Conservation (phyloP, 37 sponge, comb jelly and placozoan genomes). For the Diacarnus erythraeanus region DNA sequence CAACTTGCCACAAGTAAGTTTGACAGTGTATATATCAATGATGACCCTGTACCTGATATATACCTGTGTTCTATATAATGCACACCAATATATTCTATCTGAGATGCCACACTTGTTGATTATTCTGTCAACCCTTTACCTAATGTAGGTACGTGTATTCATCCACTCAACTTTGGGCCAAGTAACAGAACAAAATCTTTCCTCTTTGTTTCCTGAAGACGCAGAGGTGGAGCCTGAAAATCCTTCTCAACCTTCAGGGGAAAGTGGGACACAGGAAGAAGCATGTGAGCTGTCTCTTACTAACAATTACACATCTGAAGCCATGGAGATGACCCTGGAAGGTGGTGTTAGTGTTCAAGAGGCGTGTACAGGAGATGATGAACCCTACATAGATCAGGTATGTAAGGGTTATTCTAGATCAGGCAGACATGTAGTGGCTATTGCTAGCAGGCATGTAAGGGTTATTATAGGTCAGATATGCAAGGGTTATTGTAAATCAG, state of each 20-base stretch:
- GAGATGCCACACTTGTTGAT: background rate
- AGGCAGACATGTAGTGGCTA: too few species aligned
- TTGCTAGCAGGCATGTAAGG: too few species aligned
- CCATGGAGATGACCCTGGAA: conserved; percentile 55
- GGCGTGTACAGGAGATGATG: too few species aligned
- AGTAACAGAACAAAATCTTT: conserved; percentile 39
- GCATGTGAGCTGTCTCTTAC: background rate
- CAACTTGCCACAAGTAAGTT: conserved; percentile 26
- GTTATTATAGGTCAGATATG: too few species aligned
- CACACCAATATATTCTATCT: too few species aligned
- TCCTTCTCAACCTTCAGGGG: background rate
- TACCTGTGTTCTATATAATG: too few species aligned
- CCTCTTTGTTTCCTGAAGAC: background rate
- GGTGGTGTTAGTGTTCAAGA: background rate
- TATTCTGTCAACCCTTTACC: background rate
- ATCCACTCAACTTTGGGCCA: conserved; percentile 49
- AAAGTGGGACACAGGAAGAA: background rate
- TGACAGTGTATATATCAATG: too few species aligned
- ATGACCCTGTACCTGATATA: background rate
- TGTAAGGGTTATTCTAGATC: too few species aligned
- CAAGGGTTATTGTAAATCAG: too few species aligned
- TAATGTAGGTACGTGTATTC: conserved; percentile 48
- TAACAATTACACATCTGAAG: conserved; percentile 11
- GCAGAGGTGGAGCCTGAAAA: conserved; percentile 1
- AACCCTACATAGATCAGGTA: background rate